Evolutionary conservation across 2,113 vertebrate genomes (phyloP), one percentile per base, ranked within the genome.

Genomic region (Oriolus oriolus): DNA sequence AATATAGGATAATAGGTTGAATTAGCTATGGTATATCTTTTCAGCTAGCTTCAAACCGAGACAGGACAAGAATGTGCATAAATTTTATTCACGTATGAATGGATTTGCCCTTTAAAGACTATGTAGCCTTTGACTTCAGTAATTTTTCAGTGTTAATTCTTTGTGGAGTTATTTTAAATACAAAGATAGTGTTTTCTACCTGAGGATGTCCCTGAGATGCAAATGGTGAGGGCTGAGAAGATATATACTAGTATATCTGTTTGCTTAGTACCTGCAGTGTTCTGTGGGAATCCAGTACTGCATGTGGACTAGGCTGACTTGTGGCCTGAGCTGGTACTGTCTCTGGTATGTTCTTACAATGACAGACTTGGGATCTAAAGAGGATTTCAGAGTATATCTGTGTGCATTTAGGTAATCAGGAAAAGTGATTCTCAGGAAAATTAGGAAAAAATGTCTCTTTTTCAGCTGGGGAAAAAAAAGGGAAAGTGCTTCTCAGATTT

Each of bases 271-370:
- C 7, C 18, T 3, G 3, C 9, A 21, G 1, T 16, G 50, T 54
- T 71, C 54, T 83, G 6, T 53, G 31, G 37, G 33, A 66, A 22
- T 59, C 42, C 3, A 1, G 1, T 53, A 0, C 11, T 74, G 45
- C 9, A 20, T 9, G 6, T 30, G 35, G 9, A 22, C 15, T 26
- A 35, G 33, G 33, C 31, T 85, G 45, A 31, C 31, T 23, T 49
- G 21, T 57, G 37, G 27, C 19, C n/a, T 61, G 22, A 45, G 52
- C 50, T 65, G 45, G 7, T 60, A 28, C 13, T 64, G 16, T 11
- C 20, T 84, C 31, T 65, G 24, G 65, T 61, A 27, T 2, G 10
- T 39, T 39, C 19, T 52, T 84, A 13, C 0, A 0, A 4, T 6
- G 10, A 21, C 17, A 19, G 39, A 31, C 19, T 64, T 50, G 33